A percentile compares a stretch with the other conserved stretches of the same genome.
phyloP scores from a whole-genome alignment of 2,113 vertebrate species.

The Patagioenas fasciata region DNA sequence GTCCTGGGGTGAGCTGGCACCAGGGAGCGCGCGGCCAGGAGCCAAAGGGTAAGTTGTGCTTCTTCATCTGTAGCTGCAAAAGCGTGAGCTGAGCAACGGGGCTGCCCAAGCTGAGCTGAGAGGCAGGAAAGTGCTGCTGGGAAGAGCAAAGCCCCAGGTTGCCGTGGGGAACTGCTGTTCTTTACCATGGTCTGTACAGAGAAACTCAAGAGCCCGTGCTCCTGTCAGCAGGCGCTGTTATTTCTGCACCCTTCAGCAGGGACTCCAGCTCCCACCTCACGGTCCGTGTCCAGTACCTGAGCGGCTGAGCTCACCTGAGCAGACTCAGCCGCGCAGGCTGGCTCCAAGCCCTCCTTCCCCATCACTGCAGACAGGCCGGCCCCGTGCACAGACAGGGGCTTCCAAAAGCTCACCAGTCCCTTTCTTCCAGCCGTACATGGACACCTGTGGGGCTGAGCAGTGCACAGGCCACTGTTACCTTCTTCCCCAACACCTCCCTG shows the following conservation, averaged over 20 bases:
- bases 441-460: not conserved
- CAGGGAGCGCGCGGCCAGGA: not conserved
- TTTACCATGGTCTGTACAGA: not conserved
- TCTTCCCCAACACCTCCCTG: not conserved
- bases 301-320: not conserved
- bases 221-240: accelerated
- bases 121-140: not conserved
- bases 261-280: not conserved
- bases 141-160: not conserved
- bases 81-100: not conserved
- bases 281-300: not conserved
- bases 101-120: not conserved
- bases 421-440: not conserved
- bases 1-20: conserved; percentile 2
- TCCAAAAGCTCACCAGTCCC: not conserved
- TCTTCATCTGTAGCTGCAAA: not conserved
- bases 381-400: not conserved
- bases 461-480: not conserved
- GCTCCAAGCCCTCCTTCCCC: too few species aligned
- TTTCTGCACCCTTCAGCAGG: not conserved
- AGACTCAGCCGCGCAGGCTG: not conserved
- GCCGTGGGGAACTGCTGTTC: not conserved
- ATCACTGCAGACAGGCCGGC: not conserved
- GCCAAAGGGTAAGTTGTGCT: not conserved
- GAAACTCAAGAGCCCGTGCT: not conserved